A percentile compares a stretch with the other conserved stretches of the same genome.
Evolutionary conservation across 2,888 invertebrate species (phyloP).

Genomic region (Patella pellucida): DNA sequence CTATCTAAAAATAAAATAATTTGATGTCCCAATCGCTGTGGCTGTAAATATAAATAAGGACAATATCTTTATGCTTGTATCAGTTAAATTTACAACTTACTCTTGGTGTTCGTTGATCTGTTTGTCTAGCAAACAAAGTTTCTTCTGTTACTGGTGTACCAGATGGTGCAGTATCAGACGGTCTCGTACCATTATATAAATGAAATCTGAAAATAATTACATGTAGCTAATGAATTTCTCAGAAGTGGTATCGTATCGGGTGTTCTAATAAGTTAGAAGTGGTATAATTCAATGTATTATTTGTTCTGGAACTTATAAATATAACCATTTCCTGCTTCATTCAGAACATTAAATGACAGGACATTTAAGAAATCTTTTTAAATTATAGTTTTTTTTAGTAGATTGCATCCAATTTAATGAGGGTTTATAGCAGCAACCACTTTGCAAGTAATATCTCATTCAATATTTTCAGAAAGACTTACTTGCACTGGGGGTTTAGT

Average conservation of each 20-base stretch:
- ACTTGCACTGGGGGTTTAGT: slow-evolving; percentile 96
- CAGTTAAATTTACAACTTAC: slow-evolving; percentile 45
- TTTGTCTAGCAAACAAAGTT: slow-evolving; percentile 81
- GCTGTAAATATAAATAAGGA: too few relatives aligned
- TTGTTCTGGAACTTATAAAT: too few relatives aligned
- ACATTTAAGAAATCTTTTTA: slow-evolving; percentile 2
- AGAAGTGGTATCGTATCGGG: too few relatives aligned
- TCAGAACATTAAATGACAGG: not conserved
- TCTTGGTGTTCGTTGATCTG: slow-evolving; percentile 86
- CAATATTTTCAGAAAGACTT: slow-evolving; percentile 68
- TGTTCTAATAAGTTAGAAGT: too few relatives aligned
- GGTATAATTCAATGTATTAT: too few relatives aligned
- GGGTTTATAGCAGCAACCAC: too few relatives aligned
- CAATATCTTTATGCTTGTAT: not conserved
- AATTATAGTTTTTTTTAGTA: not conserved
- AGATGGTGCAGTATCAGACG: slow-evolving; percentile 80
- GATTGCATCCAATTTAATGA: not conserved
- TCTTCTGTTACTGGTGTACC: slow-evolving; percentile 78
- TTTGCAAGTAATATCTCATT: not conserved
- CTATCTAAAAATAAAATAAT: too few relatives aligned
- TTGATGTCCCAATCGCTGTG: too few relatives aligned
- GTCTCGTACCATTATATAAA: slow-evolving; percentile 84
- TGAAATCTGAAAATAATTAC: slow-evolving; percentile 78
- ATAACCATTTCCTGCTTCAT: not conserved
- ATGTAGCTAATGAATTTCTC: too few relatives aligned